Evolutionary conservation across 2,888 invertebrate genomes (phyloP), one percentile per base, ranked within the genome.

Genomic region (Pseudanteris insignis): DNA sequence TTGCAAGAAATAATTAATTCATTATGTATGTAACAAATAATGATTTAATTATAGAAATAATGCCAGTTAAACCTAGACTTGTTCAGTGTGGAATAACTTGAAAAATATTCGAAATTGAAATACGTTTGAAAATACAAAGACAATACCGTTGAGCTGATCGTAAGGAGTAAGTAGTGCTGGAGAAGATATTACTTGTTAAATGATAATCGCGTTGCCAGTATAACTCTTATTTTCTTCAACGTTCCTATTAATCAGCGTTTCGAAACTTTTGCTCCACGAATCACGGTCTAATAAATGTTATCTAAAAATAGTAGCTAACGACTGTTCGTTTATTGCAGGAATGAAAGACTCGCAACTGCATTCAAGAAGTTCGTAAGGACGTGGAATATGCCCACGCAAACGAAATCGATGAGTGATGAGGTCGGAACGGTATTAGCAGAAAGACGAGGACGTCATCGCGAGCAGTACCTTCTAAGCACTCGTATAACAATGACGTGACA

Each of bases 381-480:
- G 38, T 37, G 30, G 63, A 62, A 37, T 44, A 63, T 59, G 63
- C 50, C 59, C 46, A 54, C 59, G 44, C 62, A 24, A 57, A 48
- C 24, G 46, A 40, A 37, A 59, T 55, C 54, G 59, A 55, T 51
- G 60, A 48, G 37, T 29, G 41, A 63, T 55, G 50, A 41, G 37
- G 54, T 54, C 44, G 38, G 26, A 40, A 40, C 21, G 8, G 13
- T 26, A 46, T 62, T 57, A 62, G 30, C 29, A 60, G 34, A 24
- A 57, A 48, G 43, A 44, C 37, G 50, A 37, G 24, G 36, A 33
- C 14, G 50, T 46, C 36, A 33, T 21, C 28, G 21, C 21, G 50
- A 40, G 26, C 44, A 48, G 47, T 50, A 54, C 37, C 34, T 57
- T 30, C 29, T 30, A 10, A 28, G 40, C 36, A 40, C 50, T 48